Evolutionary conservation across 2,113 vertebrate genomes (phyloP), one percentile per base, ranked within the genome.

Genomic region (Catharus bicknelli): DNA sequence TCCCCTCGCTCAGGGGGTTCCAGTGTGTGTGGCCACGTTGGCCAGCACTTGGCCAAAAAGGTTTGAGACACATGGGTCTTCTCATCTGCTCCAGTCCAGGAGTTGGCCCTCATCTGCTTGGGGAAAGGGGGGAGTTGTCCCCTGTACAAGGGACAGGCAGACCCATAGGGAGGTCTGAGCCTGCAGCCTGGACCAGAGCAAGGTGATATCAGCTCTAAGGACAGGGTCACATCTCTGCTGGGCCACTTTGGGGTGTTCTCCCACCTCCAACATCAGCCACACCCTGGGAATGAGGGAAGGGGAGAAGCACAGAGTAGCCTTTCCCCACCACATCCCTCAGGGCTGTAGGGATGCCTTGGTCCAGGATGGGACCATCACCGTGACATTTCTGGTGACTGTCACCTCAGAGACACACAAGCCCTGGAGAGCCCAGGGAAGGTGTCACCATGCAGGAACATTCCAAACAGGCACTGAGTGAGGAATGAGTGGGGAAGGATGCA

Each of bases 191-290:
- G 40, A 27, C 2, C 7, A 16, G 25, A 59, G 22, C 19, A 21
- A 53, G 9, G 5, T 38, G 34, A 11, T 22, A 3, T 0, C 0
- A 0, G 19, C 38, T 26, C 19, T 62, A 14, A 47, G 64, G 58
- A 74, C 30, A 54, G 29, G 11, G 40, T 42, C 9, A 29, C 34
- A 1, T 32, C 67, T 42, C 34, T 81, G 25, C 40, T 32, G 64
- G 27, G n/a, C 29, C 57, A 27, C 11, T 17, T 83, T 34, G 11
- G 69, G n/a, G 40, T 47, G 40, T 15, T 45, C 34, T 45, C 26
- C 55, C 23, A 16, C 30, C 76, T 80, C 74, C 63, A 64, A 2
- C 54, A 27, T 11, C 53, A 61, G 25, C 34, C 51, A 50, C 13
- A 0, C 17, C 57, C 69, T 1, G 3, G 32, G 59, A 79, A 13